These are phyloP conservation scores for Heterocephalus glaber DNA, from an alignment of 2,113 vertebrate species.

Conservation along the genomic window DNA sequence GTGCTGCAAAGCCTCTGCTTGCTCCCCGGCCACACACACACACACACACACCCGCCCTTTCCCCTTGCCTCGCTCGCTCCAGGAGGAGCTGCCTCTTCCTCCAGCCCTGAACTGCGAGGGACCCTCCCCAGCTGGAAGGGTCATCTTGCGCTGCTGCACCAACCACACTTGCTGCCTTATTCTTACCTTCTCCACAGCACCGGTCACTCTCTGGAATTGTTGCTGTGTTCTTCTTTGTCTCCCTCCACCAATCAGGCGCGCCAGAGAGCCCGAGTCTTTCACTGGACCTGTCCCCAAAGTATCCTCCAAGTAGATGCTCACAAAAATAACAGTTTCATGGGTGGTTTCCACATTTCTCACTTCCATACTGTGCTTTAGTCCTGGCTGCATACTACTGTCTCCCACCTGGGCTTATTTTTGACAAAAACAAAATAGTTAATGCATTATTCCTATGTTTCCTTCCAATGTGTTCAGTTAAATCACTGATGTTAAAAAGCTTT, in stretches of 20 bases:
- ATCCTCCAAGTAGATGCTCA: not conserved
- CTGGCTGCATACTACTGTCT: conserved; percentile 21
- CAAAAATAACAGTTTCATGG: not conserved
- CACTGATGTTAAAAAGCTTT: conserved; percentile 65
- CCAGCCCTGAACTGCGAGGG: not conserved
- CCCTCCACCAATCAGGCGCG: not conserved
- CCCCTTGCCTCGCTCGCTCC: not conserved
- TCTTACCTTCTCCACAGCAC: not conserved
- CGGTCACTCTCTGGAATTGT: not conserved
- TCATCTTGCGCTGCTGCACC: not conserved
- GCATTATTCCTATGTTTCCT: conserved; percentile 59
- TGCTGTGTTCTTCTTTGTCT: not conserved
- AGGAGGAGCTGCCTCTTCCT: not conserved
- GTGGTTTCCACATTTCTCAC: not conserved
- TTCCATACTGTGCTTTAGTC: not conserved
- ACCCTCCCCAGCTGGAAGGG: not conserved
- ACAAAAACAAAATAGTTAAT: conserved; percentile 64
- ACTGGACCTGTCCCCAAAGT: not conserved
- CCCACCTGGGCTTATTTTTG: conserved; percentile 55
- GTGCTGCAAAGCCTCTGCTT: not conserved
- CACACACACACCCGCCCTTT: not conserved
- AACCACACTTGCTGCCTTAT: not conserved
- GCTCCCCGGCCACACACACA: not conserved
- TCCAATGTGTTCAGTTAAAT: conserved; percentile 62
- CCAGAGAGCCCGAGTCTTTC: not conserved